Evolutionary conservation across 2,113 vertebrate species (phyloP), one percentile per base, ranked within the genome.

Genomic region (Myrmophylax atrothorax): DNA sequence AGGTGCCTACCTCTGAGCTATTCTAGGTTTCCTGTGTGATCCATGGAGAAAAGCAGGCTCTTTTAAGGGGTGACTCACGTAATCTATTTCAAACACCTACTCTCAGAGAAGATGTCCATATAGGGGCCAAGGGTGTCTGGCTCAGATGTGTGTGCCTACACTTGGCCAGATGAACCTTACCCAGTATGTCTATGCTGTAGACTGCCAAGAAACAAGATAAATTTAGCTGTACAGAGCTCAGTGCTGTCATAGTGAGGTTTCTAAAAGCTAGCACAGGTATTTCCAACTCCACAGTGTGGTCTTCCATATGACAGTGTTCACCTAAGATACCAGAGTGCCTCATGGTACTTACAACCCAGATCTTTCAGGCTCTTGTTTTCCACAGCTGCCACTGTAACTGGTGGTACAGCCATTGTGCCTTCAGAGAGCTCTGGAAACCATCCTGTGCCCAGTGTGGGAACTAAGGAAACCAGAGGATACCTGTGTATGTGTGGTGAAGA

Each of bases 81-180:
- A 67, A 81, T 84, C 76, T 93, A 50, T 94, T 97, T 96, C 76
- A 75, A 92, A 96, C 95, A 89, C 86, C 89, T 91, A 63, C 94
- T 91, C 66, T 84, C 38, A 74, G 76, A 87, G 90, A 92, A 92
- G 84, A 84, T 87, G 96, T 87, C 96, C 95, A 52, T 89, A 68
- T 75, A 97, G 80, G 86, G 95, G 94, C 93, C 94, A 95, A 90
- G 86, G 91, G 91, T 94, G 93, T 93, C 86, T 95, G 95, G 91
- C 89, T 95, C 89, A 94, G 95, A 92, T 92, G 89, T 92, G 33
- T 74, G 47, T n/a, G 60, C 90, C 92, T 97, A 16, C 49, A 31
- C 77, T 95, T 89, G 89, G 86, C 89, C 93, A 92, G 93, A 97
- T 96, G 95, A 96, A 91, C 92, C 80, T 88, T 92, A 90, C 64